These are phyloP conservation scores for Galagoides demidoff DNA, from an alignment of 2,797 vertebrate species.

Conservation along the genomic window DNA sequence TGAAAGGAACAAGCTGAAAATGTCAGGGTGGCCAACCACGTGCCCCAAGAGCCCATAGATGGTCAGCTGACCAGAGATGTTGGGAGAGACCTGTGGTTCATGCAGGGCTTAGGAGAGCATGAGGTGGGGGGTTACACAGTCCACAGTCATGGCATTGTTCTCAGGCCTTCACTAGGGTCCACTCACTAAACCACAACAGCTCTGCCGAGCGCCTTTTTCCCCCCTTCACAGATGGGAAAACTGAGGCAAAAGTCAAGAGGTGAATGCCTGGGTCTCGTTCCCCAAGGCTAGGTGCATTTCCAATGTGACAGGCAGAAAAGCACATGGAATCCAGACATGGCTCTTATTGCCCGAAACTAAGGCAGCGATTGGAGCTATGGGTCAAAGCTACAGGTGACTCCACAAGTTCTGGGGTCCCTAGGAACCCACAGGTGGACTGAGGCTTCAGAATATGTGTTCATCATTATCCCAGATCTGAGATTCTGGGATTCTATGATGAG, in stretches of 20 bases:
- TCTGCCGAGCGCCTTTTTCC: background rate
- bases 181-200: background rate
- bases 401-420: background rate
- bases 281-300: background rate
- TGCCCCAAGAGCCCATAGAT: rapidly evolving
- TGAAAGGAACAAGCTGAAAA: background rate
- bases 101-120: background rate
- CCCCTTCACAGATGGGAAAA: background rate
- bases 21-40: background rate
- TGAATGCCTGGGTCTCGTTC: background rate
- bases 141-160: rapidly evolving
- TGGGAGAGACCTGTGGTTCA: background rate
- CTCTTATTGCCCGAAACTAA: background rate
- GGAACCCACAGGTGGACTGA: background rate
- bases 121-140: rapidly evolving
- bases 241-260: background rate
- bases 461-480: background rate
- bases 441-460: background rate
- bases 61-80: background rate
- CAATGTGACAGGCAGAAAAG: background rate
- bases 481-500: background rate
- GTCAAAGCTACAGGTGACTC: rapidly evolving
- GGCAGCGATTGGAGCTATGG: background rate
- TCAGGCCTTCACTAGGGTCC: background rate
- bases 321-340: too few relatives aligned